These are phyloP conservation scores for Acanthaster planci DNA, from an alignment of 35 echinoderm and acorn worm species.

Conservation along the genomic window DNA sequence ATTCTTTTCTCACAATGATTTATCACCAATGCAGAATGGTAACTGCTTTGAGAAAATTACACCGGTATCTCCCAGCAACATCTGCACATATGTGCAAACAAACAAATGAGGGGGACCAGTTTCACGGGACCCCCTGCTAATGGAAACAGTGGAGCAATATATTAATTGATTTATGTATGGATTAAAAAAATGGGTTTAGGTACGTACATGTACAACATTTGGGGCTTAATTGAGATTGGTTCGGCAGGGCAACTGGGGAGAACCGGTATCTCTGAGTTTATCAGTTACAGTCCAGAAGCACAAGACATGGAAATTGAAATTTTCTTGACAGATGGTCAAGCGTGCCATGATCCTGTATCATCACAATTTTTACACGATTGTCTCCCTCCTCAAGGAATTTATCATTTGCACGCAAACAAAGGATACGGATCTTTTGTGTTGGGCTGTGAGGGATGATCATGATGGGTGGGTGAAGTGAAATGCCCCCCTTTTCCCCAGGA, in stretches of 20 bases:
- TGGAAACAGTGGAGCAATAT: too few species aligned
- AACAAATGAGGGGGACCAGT: too few species aligned
- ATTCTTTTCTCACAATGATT: too few species aligned
- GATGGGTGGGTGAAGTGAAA: background rate
- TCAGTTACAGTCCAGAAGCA: too few species aligned
- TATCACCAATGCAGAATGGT: too few species aligned
- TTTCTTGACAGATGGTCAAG: background rate
- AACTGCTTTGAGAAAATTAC: too few species aligned
- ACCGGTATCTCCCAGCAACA: too few species aligned
- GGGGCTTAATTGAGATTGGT: slow-evolving; percentile 1
- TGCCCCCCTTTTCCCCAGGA: background rate
- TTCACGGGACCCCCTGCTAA: too few species aligned
- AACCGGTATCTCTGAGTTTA: background rate
- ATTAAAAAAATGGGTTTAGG: too few species aligned
- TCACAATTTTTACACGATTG: background rate
- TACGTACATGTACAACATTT: too few species aligned
- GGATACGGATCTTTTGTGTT: background rate
- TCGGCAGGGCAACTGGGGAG: background rate
- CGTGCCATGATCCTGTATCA: background rate
- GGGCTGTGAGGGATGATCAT: background rate
- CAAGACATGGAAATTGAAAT: background rate
- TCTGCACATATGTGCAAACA: too few species aligned
- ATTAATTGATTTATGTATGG: too few species aligned
- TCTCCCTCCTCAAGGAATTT: background rate
- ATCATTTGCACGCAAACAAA: background rate